Percentiles rank a stretch among this genome's conserved stretches.
phyloP scores from a whole-genome alignment of 2,113 vertebrate species.

The Mormyrus lacerda region DNA sequence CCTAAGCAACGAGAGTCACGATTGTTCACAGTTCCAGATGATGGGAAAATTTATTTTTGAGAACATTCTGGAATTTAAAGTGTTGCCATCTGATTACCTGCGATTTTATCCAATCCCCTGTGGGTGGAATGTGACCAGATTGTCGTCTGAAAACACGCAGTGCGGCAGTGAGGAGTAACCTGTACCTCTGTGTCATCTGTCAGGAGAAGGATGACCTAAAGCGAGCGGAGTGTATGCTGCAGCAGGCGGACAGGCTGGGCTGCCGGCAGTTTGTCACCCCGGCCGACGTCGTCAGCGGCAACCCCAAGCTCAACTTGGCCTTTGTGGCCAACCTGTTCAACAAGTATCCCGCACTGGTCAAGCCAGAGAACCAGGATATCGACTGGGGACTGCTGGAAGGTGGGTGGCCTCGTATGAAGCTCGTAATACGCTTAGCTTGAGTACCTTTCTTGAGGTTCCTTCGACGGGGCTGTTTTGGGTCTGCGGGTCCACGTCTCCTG shows the following conservation, averaged over 20 bases:
- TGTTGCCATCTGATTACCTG: not conserved
- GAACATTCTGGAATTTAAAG: not conserved
- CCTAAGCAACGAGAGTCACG: not conserved
- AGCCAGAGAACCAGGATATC: slow-evolving; percentile 88
- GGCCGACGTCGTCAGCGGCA: slow-evolving; percentile 79
- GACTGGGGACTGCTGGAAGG: slow-evolving; percentile 79
- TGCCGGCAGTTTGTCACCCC: slow-evolving; percentile 92
- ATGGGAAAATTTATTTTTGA: not conserved
- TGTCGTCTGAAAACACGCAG: not conserved
- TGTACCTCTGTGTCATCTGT: not conserved
- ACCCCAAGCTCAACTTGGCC: slow-evolving; percentile 90
- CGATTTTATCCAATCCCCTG: not conserved
- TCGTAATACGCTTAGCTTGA: not conserved
- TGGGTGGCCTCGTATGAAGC: slow-evolving; percentile 39
- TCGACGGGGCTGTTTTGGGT: not conserved
- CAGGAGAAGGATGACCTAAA: slow-evolving; percentile 80
- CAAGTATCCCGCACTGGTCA: slow-evolving; percentile 88
- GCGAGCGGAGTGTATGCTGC: slow-evolving; percentile 83
- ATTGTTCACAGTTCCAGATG: not conserved
- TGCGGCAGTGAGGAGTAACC: too few relatives aligned
- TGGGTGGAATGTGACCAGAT: not conserved
- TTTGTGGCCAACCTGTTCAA: slow-evolving; percentile 96
- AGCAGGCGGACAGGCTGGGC: slow-evolving; percentile 78
- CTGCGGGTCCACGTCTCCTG: not conserved
- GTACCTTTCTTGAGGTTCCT: not conserved